Percentiles rank a stretch among this genome's conserved stretches.
Evolutionary conservation across 2,113 vertebrate genomes (phyloP).

Genomic region (Nerophis lumbriciformis): DNA sequence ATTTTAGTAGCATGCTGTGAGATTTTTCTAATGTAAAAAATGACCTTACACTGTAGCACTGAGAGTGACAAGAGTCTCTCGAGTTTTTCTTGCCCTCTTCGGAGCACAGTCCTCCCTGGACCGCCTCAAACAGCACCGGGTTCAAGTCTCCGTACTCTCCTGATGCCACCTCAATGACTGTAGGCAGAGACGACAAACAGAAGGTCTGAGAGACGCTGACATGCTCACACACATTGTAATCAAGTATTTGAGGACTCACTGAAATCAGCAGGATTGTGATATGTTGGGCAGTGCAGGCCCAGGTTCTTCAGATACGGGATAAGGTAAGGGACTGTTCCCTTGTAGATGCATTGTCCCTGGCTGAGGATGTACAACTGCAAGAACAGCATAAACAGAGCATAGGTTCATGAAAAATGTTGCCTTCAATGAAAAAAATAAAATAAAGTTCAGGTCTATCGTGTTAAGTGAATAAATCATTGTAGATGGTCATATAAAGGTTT

Average conservation of each 20-base stretch:
- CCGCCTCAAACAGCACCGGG: slow-evolving; percentile 88
- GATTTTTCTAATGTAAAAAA: too few relatives aligned
- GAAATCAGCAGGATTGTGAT: slow-evolving; percentile 98
- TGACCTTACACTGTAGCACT: slow-evolving; percentile 77
- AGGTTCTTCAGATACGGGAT: slow-evolving; percentile 96
- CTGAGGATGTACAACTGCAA: slow-evolving; percentile 95
- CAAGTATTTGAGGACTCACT: slow-evolving; percentile 76
- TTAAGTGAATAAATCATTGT: too few relatives aligned
- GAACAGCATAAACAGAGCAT: slow-evolving; percentile 23
- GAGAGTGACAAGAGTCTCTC: slow-evolving; percentile 71
- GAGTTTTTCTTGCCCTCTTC: slow-evolving; percentile 87
- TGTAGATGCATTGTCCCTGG: slow-evolving; percentile 98
- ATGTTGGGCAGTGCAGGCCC: slow-evolving; percentile 95
- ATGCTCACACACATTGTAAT: background rate
- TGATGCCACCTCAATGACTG: slow-evolving; percentile 97
- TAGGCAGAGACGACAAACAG: slow-evolving; percentile 15
- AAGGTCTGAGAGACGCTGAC: background rate
- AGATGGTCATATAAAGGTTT: too few relatives aligned
- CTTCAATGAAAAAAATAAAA: too few relatives aligned
- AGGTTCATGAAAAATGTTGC: slow-evolving; percentile 17
- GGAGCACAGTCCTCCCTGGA: slow-evolving; percentile 89
- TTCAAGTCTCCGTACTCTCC: slow-evolving; percentile 97
- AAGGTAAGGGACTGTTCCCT: slow-evolving; percentile 89
- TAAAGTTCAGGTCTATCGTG: too few relatives aligned
- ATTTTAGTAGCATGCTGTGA: too few relatives aligned